Conservation (phyloP, 2,888 invertebrate genomes). For the Trachelus tabidus region DNA sequence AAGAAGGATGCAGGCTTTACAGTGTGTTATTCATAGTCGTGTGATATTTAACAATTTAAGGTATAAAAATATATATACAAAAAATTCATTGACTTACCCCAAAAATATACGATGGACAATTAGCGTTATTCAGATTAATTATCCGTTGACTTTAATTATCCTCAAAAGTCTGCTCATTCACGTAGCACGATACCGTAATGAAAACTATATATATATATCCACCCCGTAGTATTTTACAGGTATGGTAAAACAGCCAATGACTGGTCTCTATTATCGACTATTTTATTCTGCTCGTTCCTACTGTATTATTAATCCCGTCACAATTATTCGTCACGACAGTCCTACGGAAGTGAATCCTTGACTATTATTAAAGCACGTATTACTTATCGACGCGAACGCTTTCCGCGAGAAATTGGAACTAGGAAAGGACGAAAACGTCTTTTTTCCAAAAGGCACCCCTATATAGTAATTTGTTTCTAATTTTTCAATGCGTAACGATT, state of each 20-base stretch:
- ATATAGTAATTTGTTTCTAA: background rate
- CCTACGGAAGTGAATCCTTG: background rate
- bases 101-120: background rate
- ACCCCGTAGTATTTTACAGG: background rate
- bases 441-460: background rate
- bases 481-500: background rate
- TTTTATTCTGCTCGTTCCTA: background rate
- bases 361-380: background rate
- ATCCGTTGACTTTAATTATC: background rate
- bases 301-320: background rate
- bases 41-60: background rate
- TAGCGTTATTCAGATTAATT: background rate
- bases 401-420: background rate
- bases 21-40: background rate
- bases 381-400: background rate
- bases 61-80: background rate
- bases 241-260: background rate
- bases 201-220: background rate
- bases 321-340: background rate
- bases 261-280: background rate
- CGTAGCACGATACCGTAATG: background rate
- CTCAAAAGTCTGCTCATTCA: background rate
- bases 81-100: background rate
- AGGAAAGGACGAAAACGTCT: background rate
- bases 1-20: constrained; percentile 1